Evolutionary conservation across 2,113 vertebrate genomes (phyloP).

Genomic region (Sapajus apella): DNA sequence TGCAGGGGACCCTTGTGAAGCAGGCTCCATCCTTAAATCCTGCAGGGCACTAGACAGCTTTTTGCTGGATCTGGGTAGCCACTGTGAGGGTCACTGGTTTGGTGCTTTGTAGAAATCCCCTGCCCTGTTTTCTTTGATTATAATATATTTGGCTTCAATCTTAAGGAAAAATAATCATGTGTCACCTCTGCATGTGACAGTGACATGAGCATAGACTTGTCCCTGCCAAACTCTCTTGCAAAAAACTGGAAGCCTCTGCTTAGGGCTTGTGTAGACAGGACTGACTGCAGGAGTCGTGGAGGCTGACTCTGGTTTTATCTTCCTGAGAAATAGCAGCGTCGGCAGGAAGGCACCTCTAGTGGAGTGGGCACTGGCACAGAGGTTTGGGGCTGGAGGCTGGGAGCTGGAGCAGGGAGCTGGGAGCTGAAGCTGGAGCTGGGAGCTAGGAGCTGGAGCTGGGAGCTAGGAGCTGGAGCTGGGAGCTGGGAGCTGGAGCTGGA

Average conservation of each 20-base stretch:
- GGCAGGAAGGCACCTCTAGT: neutral
- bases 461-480: too few species aligned
- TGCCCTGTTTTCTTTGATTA: neutral
- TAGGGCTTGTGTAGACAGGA: neutral
- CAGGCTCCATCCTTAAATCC: fast-evolving
- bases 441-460: too few species aligned
- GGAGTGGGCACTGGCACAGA: too few species aligned
- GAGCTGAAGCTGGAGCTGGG: too few species aligned
- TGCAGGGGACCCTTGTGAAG: too few species aligned
- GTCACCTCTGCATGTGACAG: fast-evolving
- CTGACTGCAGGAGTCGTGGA: fast-evolving
- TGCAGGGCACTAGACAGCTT: neutral
- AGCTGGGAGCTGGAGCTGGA: too few species aligned
- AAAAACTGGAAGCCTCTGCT: neutral
- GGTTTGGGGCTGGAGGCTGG: too few species aligned
- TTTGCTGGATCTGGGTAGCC: neutral
- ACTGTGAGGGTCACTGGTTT: neutral
- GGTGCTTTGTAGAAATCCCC: neutral
- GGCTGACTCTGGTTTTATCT: neutral
- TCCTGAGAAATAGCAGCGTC: neutral
- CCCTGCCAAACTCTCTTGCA: neutral
- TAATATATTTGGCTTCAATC: neutral
- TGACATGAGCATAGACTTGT: neutral
- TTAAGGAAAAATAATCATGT: neutral
- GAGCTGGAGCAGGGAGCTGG: too few species aligned